Evolutionary conservation across 2,888 invertebrate species (phyloP), one percentile per base, ranked within the genome.

Genomic region (Rhagophthalmus giganteus): DNA sequence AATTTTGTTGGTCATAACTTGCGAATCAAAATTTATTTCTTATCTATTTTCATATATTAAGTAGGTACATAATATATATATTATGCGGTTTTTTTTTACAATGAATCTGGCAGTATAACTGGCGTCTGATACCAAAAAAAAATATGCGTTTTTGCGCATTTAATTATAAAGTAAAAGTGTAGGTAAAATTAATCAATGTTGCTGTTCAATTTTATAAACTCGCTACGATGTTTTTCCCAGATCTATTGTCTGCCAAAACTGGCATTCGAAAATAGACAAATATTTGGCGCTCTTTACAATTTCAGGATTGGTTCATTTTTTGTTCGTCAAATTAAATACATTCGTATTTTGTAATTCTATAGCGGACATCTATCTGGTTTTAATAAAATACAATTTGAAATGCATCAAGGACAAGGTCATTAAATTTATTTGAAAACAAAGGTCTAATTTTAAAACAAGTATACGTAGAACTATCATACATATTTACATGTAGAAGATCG

Each of bases 261-360:
- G 30, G 58, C 46, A 57, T 55, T 58, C 59, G 26, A 61, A 60
- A 61, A 59, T 59, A 59, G 51, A 54, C 42, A 55, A 61, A 56
- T 58, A 53, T 52, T 59, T 61, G 61, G 61, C 61, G 54, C 55
- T 34, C 33, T 11, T 28, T 38, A 42, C 48, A 49, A 47, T 58
- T 60, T 60, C 60, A 60, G 55, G 58, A 58, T 60, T 59, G 41
- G 24, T 28, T 14, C 51, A 41, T 45, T 46, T 50, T 50, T 37
- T 10, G n/a, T 39, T n/a, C 16, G 16, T 34, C 24, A 20, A 34
- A 32, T 16, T 15, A 15, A 34, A n/a, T 15, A 8, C 2, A 4
- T 32, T 32, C n/a, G 12, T 37, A n/a, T 37, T 25, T 34, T 33
- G 2, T 33, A 33, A 33, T 15, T 16, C 2, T 25, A 24, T 37